phyloP scores from a whole-genome alignment of 2,888 invertebrate species.

The Parthenolecanium corni region DNA sequence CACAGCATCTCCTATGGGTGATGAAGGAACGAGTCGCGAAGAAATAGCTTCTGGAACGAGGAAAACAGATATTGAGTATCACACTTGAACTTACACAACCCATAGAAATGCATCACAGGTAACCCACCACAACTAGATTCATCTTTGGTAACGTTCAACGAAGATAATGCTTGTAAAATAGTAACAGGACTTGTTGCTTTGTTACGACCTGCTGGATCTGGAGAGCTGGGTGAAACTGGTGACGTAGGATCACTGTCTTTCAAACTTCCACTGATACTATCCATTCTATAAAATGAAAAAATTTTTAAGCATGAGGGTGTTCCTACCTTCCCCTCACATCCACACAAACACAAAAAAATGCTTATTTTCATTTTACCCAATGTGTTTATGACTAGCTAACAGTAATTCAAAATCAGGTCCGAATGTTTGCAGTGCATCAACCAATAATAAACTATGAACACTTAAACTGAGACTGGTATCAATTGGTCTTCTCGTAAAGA shows the following conservation, averaged over 20 bases:
- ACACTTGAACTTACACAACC: not conserved
- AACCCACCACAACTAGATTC: not conserved
- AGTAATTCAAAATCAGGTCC: slow-evolving; percentile 90
- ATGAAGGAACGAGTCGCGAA: not conserved
- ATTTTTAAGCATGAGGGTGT: not conserved
- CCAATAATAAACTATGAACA: slow-evolving; percentile 82
- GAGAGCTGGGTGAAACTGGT: slow-evolving; percentile 69
- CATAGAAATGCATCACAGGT: not conserved
- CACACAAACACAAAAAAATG: not conserved
- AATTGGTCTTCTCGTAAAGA: slow-evolving; percentile 58
- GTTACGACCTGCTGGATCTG: slow-evolving; percentile 41
- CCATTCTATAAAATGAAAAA: slow-evolving; percentile 53
- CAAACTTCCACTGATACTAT: slow-evolving; percentile 83
- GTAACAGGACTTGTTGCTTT: slow-evolving; percentile 44
- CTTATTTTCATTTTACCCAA: slow-evolving; percentile 50
- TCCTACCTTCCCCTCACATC: not conserved
- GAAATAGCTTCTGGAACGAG: slow-evolving; percentile 2
- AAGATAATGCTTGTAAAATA: slow-evolving; percentile 46
- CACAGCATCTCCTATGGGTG: slow-evolving; percentile 2
- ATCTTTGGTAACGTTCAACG: slow-evolving; percentile 35
- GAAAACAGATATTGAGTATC: not conserved
- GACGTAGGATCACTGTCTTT: slow-evolving; percentile 85
- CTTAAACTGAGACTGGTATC: slow-evolving; percentile 70
- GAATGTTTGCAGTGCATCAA: slow-evolving; percentile 89
- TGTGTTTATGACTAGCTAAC: slow-evolving; percentile 87